These are phyloP conservation scores for Falco novaeseelandiae DNA, from an alignment of 2,797 vertebrate species.

Conservation along the genomic window DNA sequence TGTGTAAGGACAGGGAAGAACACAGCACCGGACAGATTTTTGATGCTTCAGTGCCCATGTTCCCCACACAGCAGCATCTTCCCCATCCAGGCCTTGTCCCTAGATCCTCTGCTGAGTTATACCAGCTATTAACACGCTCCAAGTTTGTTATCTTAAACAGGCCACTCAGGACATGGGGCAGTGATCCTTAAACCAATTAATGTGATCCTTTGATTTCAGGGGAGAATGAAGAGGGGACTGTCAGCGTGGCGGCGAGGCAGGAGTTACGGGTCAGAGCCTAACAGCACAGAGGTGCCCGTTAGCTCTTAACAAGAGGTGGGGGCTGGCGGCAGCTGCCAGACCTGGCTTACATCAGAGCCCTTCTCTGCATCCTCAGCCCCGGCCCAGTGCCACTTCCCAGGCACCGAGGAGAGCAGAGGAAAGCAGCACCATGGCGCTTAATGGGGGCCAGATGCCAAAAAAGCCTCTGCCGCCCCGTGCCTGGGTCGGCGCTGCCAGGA, in stretches of 20 bases:
- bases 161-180: conserved; percentile 53
- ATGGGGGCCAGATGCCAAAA: neutral
- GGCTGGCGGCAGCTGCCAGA: neutral
- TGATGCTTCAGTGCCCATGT: neutral
- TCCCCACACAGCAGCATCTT: neutral
- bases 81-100: neutral
- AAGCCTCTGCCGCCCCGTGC: neutral
- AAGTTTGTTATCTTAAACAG: conserved; percentile 65
- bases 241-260: neutral
- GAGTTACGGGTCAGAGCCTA: conserved; percentile 61
- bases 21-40: neutral
- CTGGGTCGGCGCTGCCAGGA: neutral
- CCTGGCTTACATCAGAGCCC: neutral
- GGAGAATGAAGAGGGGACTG: conserved; percentile 44
- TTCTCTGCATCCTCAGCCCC: neutral
- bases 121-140: conserved; percentile 26
- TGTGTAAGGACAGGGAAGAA: neutral
- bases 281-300: conserved; percentile 14
- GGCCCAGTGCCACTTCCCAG: neutral
- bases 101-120: neutral
- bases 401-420: neutral
- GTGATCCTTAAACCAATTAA: conserved; percentile 73
- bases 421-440: neutral
- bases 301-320: neutral
- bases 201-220: conserved; percentile 48